phyloP scores from a whole-genome alignment of 2,113 vertebrate genomes.

The Lethenteron camtschaticum region DNA sequence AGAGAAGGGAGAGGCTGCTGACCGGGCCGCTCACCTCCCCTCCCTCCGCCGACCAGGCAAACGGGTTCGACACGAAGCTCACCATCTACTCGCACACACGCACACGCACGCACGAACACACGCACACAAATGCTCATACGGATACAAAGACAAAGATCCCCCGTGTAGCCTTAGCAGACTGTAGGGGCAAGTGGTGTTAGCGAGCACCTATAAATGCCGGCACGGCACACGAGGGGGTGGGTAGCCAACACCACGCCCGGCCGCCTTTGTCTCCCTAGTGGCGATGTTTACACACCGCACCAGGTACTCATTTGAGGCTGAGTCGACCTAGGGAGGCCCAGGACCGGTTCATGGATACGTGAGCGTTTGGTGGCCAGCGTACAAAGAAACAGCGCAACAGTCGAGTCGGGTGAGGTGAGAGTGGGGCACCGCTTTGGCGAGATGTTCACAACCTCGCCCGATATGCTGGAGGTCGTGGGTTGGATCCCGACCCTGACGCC shows the following conservation, averaged over 20 bases:
- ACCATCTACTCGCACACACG: conserved; percentile 17
- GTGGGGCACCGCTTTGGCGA: too few relatives aligned
- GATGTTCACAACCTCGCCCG: too few relatives aligned
- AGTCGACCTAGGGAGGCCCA: too few relatives aligned
- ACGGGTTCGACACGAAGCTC: conserved; percentile 22
- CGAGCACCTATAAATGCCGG: background rate
- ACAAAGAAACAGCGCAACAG: too few relatives aligned
- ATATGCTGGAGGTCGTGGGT: too few relatives aligned
- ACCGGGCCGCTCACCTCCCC: conserved; percentile 21
- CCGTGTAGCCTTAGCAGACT: background rate
- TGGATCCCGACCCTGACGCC: too few relatives aligned
- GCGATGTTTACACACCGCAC: background rate
- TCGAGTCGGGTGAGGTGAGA: too few relatives aligned
- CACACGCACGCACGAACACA: conserved; percentile 1
- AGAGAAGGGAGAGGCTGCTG: conserved; percentile 18
- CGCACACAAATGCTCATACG: background rate
- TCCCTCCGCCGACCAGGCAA: conserved; percentile 11
- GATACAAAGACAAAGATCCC: background rate
- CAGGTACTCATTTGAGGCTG: too few relatives aligned
- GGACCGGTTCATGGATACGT: too few relatives aligned
- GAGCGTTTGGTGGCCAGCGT: too few relatives aligned
- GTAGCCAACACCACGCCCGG: background rate
- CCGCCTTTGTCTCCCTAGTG: background rate
- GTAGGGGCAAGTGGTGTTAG: background rate
- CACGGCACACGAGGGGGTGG: background rate